A percentile compares a stretch with the other conserved stretches of the same genome.
These are phyloP conservation scores for Oxycera nigricornis DNA, from an alignment of 2,888 invertebrate genomes.

Conservation along the genomic window DNA sequence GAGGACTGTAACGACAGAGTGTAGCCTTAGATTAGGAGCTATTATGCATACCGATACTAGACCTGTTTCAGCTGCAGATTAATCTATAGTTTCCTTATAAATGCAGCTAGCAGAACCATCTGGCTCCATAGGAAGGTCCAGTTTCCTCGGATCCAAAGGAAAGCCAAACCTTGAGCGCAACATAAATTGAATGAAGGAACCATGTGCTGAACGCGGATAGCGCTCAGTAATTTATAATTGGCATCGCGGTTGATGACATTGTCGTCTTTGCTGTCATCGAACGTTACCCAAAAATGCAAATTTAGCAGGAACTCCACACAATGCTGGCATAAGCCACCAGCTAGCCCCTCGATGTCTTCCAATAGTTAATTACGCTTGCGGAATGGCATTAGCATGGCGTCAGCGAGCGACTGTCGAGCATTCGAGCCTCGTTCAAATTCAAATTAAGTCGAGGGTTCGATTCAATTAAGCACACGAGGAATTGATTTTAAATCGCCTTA, in stretches of 20 bases:
- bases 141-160: background rate
- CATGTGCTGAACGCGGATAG: conserved; percentile 31
- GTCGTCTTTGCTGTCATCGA: conserved; percentile 23
- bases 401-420: background rate
- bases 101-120: background rate
- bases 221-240: conserved; percentile 45
- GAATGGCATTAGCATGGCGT: conserved; percentile 28
- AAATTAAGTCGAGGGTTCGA: conserved; percentile 40
- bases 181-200: background rate
- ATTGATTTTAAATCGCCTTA: conserved; percentile 29
- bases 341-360: background rate
- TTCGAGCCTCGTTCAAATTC: conserved; percentile 19
- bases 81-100: conserved; percentile 22
- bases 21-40: background rate
- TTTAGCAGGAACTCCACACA: background rate
- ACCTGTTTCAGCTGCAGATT: conserved; percentile 16
- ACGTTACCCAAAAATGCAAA: conserved; percentile 46
- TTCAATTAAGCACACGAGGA: conserved; percentile 37
- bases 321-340: background rate
- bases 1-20: background rate
- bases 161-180: background rate
- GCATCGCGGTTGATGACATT: conserved; percentile 45
- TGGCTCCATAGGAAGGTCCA: background rate
- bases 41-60: background rate
- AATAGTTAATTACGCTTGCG: conserved; percentile 33